Conservation (phyloP, 2,797 vertebrate species). For the Serranus cabrilla region DNA sequence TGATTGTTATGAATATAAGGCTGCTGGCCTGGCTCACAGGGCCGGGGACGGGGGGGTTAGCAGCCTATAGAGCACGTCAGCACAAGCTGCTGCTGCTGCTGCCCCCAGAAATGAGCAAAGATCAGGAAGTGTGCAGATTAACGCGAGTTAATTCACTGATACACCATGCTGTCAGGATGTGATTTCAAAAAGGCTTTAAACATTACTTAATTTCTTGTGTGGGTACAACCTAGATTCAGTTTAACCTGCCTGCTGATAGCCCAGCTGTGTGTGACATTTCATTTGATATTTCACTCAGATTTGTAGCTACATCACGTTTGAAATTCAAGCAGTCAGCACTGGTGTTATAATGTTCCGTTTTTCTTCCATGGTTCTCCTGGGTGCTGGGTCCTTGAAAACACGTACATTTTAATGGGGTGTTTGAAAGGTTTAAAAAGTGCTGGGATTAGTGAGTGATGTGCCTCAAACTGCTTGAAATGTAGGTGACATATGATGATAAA, state of each 20-base stretch:
- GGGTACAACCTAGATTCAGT: not conserved
- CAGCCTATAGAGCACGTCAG: constrained; percentile 75
- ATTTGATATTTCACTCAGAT: not conserved
- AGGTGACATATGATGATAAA: too few relatives aligned
- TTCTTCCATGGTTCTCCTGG: too few relatives aligned
- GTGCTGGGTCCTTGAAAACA: too few relatives aligned
- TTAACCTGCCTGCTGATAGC: not conserved
- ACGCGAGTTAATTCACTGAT: constrained; percentile 25
- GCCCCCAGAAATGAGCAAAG: constrained; percentile 40
- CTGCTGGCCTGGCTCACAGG: constrained; percentile 67
- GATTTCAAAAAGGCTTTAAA: not conserved
- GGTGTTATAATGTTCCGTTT: too few relatives aligned
- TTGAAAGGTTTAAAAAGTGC: too few relatives aligned
- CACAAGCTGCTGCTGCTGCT: constrained; percentile 61
- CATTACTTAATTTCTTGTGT: not conserved
- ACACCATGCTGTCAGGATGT: not conserved
- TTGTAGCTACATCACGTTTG: too few relatives aligned
- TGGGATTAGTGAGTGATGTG: too few relatives aligned
- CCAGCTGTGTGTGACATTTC: not conserved
- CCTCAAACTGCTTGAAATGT: too few relatives aligned
- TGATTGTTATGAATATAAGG: constrained; percentile 33
- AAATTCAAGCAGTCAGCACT: too few relatives aligned
- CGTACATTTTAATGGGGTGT: too few relatives aligned
- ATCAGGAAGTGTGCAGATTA: constrained; percentile 68
- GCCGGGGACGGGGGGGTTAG: constrained; percentile 40